phyloP scores from a whole-genome alignment of 2,888 invertebrate genomes.

The Plusia festucae region DNA sequence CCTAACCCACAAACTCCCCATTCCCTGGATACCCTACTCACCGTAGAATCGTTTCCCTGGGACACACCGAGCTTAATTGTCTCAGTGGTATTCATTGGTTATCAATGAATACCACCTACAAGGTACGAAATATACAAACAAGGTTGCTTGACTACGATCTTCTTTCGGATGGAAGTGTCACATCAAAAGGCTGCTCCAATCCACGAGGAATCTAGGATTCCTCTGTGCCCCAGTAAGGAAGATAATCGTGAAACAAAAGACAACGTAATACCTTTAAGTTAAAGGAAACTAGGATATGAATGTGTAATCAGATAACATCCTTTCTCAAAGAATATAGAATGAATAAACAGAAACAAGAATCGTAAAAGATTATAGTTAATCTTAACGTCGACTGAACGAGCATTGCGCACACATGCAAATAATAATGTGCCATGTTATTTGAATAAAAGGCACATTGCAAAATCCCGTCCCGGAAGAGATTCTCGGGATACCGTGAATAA shows the following conservation, averaged over 20 bases:
- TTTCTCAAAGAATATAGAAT: neutral
- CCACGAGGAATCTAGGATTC: no score
- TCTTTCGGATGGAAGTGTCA: no score
- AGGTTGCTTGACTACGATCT: no score
- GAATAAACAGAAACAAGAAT: neutral
- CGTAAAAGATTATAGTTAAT: neutral
- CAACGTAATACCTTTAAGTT: neutral
- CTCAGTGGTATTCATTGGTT: no score
- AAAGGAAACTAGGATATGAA: neutral
- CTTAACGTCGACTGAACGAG: neutral
- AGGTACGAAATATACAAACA: no score
- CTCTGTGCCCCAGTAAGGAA: no score
- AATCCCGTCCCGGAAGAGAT: conserved; percentile 17
- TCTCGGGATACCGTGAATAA: conserved; percentile 7
- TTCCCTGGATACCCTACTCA: no score
- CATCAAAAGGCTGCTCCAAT: no score
- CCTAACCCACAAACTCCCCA: no score
- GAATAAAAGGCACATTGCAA: conserved; percentile 1
- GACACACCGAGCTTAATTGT: no score
- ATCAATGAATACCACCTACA: no score
- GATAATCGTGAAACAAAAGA: neutral
- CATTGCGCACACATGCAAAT: neutral
- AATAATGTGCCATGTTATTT: neutral
- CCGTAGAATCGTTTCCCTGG: no score
- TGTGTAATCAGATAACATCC: neutral